Conservation (phyloP, 2,888 invertebrate genomes). For the Pollenia angustigena region DNA sequence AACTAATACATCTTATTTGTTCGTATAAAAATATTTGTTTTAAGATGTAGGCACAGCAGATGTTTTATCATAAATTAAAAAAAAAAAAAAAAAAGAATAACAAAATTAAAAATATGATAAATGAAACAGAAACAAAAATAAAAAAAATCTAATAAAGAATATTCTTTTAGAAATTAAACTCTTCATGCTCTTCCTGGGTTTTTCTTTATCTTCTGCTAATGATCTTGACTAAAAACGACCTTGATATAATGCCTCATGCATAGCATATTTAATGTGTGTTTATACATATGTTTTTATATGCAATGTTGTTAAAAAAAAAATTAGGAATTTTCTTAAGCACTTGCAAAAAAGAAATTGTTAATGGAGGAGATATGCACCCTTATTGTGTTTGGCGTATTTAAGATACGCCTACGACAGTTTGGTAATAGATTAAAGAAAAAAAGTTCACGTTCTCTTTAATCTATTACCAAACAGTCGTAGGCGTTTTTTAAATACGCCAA, state of each 20-base stretch:
- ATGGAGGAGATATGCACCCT: too few species aligned
- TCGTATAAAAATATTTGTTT: not conserved
- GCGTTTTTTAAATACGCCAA: too few species aligned
- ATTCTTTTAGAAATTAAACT: not conserved
- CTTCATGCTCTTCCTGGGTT: constrained; percentile 46
- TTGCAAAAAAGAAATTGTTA: not conserved
- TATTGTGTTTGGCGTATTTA: too few species aligned
- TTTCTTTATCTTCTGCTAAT: constrained; percentile 22
- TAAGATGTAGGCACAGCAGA: constrained; percentile 20
- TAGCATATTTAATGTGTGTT: constrained; percentile 43
- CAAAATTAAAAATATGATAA: constrained; percentile 11
- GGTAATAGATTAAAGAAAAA: too few species aligned
- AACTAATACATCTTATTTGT: constrained; percentile 38
- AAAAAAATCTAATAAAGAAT: constrained; percentile 1
- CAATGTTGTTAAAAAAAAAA: constrained; percentile 4
- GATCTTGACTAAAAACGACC: constrained; percentile 50
- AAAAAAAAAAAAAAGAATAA: constrained; percentile 1
- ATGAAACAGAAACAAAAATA: constrained; percentile 5
- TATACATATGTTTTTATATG: constrained; percentile 28
- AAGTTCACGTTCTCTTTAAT: too few species aligned
- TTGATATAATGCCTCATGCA: constrained; percentile 49
- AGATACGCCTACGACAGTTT: too few species aligned
- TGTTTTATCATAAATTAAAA: constrained; percentile 64
- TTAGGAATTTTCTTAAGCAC: not conserved
- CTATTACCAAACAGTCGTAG: too few species aligned